Conservation (phyloP, 2,113 vertebrate species). For the Lagenorhynchus albirostris region DNA sequence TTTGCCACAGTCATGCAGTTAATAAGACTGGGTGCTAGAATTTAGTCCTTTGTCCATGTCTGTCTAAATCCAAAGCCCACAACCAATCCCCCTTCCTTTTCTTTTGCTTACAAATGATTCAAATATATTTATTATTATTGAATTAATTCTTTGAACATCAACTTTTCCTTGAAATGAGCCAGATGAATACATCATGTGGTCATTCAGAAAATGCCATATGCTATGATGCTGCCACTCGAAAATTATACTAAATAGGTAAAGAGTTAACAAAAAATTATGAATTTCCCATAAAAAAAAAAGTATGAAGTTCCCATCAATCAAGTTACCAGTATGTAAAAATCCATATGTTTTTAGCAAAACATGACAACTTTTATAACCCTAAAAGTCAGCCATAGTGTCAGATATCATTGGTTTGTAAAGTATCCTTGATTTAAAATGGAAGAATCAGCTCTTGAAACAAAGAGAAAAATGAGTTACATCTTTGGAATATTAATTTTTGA, state of each 20-base stretch:
- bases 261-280: not conserved
- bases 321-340: not conserved
- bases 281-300: not conserved
- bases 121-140: not conserved
- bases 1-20: not conserved
- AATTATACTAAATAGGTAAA: not conserved
- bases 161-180: not conserved
- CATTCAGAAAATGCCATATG: not conserved
- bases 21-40: not conserved
- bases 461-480: conserved; percentile 6
- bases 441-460: conserved; percentile 27
- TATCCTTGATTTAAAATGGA: conserved; percentile 29
- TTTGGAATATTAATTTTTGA: conserved; percentile 21
- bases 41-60: not conserved
- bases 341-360: not conserved
- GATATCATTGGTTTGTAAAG: conserved; percentile 19
- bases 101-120: not conserved
- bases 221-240: not conserved
- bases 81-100: not conserved
- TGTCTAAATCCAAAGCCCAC: not conserved
- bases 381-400: not conserved
- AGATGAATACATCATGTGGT: not conserved
- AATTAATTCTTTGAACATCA: not conserved
- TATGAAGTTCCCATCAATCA: not conserved
- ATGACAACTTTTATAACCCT: not conserved